Percentiles rank a stretch among this genome's conserved stretches.
These are phyloP conservation scores for Cephus sareptanus DNA, from an alignment of 2,888 invertebrate genomes.

Conservation along the genomic window DNA sequence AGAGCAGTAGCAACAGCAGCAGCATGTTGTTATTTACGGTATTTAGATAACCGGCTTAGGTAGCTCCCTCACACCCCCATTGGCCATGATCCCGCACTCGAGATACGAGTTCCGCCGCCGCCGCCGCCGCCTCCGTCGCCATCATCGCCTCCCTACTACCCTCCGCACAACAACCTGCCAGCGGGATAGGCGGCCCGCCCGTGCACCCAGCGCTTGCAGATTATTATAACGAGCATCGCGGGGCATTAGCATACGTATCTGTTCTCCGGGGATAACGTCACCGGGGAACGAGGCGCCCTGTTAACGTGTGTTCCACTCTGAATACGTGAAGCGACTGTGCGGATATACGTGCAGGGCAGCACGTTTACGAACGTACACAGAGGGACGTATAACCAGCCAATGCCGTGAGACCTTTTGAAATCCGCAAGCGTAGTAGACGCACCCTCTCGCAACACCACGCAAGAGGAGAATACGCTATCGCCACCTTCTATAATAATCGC, in stretches of 20 bases:
- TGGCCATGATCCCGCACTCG: slow-evolving; percentile 57
- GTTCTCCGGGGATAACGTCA: slow-evolving; percentile 34
- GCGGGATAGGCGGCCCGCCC: slow-evolving; percentile 28
- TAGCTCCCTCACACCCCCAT: slow-evolving; percentile 55
- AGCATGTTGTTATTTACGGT: slow-evolving; percentile 62
- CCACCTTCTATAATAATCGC: slow-evolving; percentile 28
- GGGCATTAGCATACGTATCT: slow-evolving; percentile 61
- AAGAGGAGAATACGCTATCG: neutral
- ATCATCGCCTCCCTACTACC: slow-evolving; percentile 20
- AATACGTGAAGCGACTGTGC: neutral
- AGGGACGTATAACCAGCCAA: neutral
- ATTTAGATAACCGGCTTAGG: slow-evolving; percentile 66
- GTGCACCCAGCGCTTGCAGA: slow-evolving; percentile 54
- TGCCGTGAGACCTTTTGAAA: neutral
- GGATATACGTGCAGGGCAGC: neutral
- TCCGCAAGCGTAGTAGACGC: neutral
- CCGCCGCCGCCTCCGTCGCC: slow-evolving; percentile 17
- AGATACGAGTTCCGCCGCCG: slow-evolving; percentile 52
- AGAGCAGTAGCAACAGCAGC: slow-evolving; percentile 29
- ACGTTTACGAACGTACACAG: neutral
- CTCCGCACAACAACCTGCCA: slow-evolving; percentile 39
- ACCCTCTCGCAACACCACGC: neutral
- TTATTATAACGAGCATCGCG: slow-evolving; percentile 62
- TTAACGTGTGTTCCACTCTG: neutral
- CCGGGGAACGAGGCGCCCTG: neutral